A percentile compares a stretch with the other conserved stretches of the same genome.
Conservation (phyloP, 2,797 vertebrate species). For the Catharus ustulatus region DNA sequence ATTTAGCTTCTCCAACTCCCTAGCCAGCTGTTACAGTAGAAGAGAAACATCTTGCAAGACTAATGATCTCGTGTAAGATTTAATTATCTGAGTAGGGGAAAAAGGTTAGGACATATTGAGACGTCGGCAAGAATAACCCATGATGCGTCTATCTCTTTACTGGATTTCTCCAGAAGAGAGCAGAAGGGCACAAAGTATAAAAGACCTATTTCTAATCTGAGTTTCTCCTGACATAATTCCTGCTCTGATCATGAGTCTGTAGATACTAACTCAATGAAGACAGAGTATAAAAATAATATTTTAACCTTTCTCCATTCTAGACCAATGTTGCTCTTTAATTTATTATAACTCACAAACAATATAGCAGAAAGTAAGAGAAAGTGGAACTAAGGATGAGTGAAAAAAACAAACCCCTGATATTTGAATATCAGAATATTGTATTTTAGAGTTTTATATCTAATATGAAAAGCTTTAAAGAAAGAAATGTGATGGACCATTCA, state of each 20-base stretch:
- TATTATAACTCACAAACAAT: background rate
- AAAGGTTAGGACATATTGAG: background rate
- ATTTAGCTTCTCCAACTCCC: constrained; percentile 3
- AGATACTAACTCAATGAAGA: background rate
- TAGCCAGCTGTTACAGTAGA: background rate
- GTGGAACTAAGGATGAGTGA: background rate
- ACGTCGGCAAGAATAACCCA: background rate
- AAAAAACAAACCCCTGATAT: background rate
- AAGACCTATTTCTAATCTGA: background rate
- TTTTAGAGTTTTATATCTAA: background rate
- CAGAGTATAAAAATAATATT: background rate
- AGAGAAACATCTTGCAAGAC: constrained; percentile 7
- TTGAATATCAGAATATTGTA: background rate
- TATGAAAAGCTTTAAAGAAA: background rate
- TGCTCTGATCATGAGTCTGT: background rate
- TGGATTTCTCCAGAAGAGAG: background rate
- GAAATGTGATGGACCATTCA: background rate
- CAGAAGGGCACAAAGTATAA: background rate
- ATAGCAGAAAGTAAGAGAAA: background rate
- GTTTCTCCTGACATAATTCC: background rate
- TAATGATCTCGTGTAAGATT: background rate
- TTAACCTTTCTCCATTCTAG: background rate
- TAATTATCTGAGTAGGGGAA: background rate
- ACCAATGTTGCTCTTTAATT: background rate
- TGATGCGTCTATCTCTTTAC: background rate